Evolutionary conservation across 2,888 invertebrate genomes (phyloP).

Genomic region (Pelosia muscerda): DNA sequence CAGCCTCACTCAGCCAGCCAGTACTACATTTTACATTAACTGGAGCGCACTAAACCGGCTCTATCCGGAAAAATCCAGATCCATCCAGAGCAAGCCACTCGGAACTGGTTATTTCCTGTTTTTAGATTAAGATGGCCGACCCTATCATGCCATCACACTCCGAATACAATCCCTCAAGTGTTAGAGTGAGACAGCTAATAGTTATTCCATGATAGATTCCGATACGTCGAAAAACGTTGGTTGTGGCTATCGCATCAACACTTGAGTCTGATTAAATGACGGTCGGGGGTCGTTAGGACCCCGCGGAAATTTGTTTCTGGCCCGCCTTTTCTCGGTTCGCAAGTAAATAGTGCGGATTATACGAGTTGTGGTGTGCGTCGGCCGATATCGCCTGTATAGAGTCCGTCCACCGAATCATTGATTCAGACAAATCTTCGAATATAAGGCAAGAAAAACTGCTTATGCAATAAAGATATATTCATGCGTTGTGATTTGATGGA

Average conservation of each 20-base stretch:
- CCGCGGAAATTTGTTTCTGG: constrained; percentile 63
- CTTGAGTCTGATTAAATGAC: constrained; percentile 80
- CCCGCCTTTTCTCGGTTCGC: constrained; percentile 66
- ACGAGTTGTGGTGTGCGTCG: constrained; percentile 44
- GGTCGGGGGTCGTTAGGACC: constrained; percentile 69
- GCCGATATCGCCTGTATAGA: constrained; percentile 39
- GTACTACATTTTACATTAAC: constrained; percentile 53
- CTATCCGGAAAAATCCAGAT: constrained; percentile 74
- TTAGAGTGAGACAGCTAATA: constrained; percentile 50
- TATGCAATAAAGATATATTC: constrained; percentile 40
- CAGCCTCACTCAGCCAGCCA: constrained; percentile 41
- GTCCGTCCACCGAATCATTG: constrained; percentile 49
- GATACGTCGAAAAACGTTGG: constrained; percentile 59
- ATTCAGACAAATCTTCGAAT: constrained; percentile 49
- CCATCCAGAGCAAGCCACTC: constrained; percentile 64
- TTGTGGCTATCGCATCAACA: constrained; percentile 71
- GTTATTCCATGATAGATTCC: constrained; percentile 68
- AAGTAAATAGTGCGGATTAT: constrained; percentile 58
- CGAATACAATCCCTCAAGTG: constrained; percentile 28
- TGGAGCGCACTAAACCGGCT: constrained; percentile 58
- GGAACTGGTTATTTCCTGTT: constrained; percentile 75
- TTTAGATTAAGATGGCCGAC: constrained; percentile 64
- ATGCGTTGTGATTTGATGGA: constrained; percentile 42
- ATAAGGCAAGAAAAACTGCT: constrained; percentile 35
- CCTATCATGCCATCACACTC: constrained; percentile 49